Evolutionary conservation across 2,113 vertebrate species (phyloP).

Genomic region (Nanorana parkeri): DNA sequence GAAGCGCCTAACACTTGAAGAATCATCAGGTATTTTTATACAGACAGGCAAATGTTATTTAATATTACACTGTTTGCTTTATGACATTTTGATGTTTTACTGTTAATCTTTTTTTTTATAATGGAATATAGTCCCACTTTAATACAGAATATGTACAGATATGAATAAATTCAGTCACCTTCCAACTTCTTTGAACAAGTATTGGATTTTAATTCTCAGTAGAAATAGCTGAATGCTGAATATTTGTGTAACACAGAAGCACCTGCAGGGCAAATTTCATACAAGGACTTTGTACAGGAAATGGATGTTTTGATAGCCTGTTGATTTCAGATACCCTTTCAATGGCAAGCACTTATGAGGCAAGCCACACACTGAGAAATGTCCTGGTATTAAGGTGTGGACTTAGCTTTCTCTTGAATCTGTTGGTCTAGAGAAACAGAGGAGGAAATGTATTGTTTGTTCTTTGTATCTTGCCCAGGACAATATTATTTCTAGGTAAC

Average conservation of each 20-base stretch:
- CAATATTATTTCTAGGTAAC: conserved; percentile 18
- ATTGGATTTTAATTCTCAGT: background rate
- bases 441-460: conserved; percentile 40
- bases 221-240: conserved; percentile 19
- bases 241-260: conserved; percentile 34
- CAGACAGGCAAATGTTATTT: too few relatives aligned
- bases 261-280: conserved; percentile 39
- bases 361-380: conserved; percentile 58
- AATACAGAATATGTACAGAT: too few relatives aligned
- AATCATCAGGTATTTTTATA: too few relatives aligned
- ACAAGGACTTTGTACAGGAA: conserved; percentile 22
- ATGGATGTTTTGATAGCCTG: conserved; percentile 46
- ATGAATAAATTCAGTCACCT: too few relatives aligned
- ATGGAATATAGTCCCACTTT: too few relatives aligned
- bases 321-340: conserved; percentile 47
- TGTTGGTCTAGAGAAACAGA: conserved; percentile 58
- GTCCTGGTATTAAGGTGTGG: conserved; percentile 59
- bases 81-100: too few relatives aligned
- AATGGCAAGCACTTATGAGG: conserved; percentile 59
- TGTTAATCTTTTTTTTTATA: too few relatives aligned
- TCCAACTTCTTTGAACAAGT: background rate
- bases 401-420: conserved; percentile 21
- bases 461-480: conserved; percentile 51
- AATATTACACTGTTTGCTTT: too few relatives aligned
- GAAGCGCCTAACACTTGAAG: too few relatives aligned